These are phyloP conservation scores for Marisa cornuarietis DNA, from an alignment of 1,140 invertebrate genomes.

Conservation along the genomic window DNA sequence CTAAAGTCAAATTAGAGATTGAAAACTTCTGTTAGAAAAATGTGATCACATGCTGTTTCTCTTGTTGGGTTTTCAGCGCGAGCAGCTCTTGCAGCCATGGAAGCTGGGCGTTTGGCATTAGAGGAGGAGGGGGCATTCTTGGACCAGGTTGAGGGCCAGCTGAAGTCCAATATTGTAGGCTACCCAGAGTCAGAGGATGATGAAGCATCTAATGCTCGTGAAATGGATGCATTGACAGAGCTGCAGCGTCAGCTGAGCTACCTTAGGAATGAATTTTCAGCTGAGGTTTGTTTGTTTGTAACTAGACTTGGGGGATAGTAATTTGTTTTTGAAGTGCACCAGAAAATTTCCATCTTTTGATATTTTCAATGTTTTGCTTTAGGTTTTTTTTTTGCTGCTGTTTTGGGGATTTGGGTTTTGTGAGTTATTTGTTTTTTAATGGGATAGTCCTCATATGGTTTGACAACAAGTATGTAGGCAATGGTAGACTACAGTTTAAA, in stretches of 20 bases:
- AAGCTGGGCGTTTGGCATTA: conserved; percentile 14
- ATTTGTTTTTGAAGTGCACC: not conserved
- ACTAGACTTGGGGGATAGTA: not conserved
- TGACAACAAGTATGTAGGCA: too few relatives aligned
- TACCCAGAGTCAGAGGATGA: conserved; percentile 41
- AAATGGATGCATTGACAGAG: conserved; percentile 40
- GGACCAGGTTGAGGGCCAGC: conserved; percentile 15
- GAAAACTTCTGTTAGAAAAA: too few relatives aligned
- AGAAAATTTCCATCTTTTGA: not conserved
- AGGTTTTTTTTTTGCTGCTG: not conserved
- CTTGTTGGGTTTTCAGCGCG: conserved; percentile 28
- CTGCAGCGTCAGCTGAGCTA: conserved; percentile 53
- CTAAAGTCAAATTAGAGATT: too few relatives aligned
- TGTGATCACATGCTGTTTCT: too few relatives aligned
- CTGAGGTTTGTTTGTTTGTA: conserved; percentile 34
- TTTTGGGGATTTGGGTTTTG: not conserved
- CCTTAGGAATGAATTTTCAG: conserved; percentile 56
- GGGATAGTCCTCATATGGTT: too few relatives aligned
- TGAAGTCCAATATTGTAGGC: conserved; percentile 38
- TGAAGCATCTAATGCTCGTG: conserved; percentile 25
- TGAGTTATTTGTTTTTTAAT: not conserved
- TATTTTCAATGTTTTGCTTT: not conserved
- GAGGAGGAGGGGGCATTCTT: conserved; percentile 16
- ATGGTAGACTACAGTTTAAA: too few relatives aligned
- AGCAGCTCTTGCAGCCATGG: conserved; percentile 31